A percentile compares a stretch with the other conserved stretches of the same genome.
Conservation (phyloP, 2,888 invertebrate genomes). For the Leucophora obtusa region DNA sequence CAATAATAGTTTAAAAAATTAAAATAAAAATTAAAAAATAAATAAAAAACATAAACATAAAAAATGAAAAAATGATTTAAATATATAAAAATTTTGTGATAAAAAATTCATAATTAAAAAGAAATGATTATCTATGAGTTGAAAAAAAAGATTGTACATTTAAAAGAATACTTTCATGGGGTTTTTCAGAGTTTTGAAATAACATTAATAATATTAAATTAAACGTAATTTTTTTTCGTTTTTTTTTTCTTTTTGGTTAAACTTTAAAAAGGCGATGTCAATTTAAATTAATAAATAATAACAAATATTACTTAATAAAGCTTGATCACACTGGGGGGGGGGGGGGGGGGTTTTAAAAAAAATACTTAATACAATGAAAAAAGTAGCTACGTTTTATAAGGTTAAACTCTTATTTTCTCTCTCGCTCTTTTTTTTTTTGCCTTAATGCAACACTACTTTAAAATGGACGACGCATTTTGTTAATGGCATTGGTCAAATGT, state of each 20-base stretch:
- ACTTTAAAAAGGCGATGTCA: slow-evolving; percentile 18
- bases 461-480: slow-evolving; percentile 86
- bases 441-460: slow-evolving; percentile 67
- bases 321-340: slow-evolving; percentile 30
- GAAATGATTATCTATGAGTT: slow-evolving; percentile 48
- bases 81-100: slow-evolving; percentile 44
- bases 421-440: slow-evolving; percentile 10
- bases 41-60: slow-evolving; percentile 40
- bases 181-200: slow-evolving; percentile 43
- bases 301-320: slow-evolving; percentile 35
- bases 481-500: slow-evolving; percentile 91
- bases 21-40: slow-evolving; percentile 58
- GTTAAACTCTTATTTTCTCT: slow-evolving; percentile 45
- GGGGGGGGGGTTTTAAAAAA: not conserved
- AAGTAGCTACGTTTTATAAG: slow-evolving; percentile 47
- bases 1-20: slow-evolving; percentile 75
- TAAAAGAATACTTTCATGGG: slow-evolving; percentile 62
- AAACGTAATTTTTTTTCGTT: slow-evolving; percentile 39
- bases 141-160: slow-evolving; percentile 58
- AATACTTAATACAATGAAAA: slow-evolving; percentile 43
- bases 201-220: slow-evolving; percentile 23
- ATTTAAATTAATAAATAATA: slow-evolving; percentile 32
- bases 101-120: slow-evolving; percentile 23
- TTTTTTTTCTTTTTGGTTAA: slow-evolving; percentile 18
- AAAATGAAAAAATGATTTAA: slow-evolving; percentile 59